phyloP scores from a whole-genome alignment of 2,113 vertebrate species.

The Spea multiplicata region DNA sequence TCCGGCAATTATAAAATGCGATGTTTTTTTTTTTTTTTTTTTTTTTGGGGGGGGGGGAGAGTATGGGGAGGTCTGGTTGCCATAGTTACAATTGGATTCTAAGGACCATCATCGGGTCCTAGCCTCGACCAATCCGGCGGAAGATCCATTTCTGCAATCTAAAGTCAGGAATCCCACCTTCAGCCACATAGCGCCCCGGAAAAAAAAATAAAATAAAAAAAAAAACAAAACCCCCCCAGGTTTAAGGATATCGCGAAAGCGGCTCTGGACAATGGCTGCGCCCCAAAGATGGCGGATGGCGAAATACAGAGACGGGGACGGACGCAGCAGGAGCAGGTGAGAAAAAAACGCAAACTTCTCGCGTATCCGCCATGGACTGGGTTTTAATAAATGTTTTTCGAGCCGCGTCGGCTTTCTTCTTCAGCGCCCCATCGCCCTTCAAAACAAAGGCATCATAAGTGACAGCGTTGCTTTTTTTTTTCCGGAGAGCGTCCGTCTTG shows the following conservation, averaged over 20 bases:
- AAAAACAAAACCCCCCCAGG: too few species aligned
- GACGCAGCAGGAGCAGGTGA: constrained; percentile 83
- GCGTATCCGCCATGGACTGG: constrained; percentile 66
- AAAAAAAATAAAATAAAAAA: constrained; percentile 67
- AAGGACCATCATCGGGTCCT: too few species aligned
- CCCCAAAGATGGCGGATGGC: constrained; percentile 83
- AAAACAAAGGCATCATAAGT: constrained; percentile 64
- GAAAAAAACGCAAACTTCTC: constrained; percentile 72
- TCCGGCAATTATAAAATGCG: constrained; percentile 78
- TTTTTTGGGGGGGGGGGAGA: constrained; percentile 55
- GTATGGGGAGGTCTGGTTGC: constrained; percentile 84
- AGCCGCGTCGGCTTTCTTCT: constrained; percentile 51
- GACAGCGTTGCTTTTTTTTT: constrained; percentile 52
- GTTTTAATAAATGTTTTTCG: constrained; percentile 59
- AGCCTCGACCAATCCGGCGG: too few species aligned
- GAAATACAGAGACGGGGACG: constrained; percentile 63
- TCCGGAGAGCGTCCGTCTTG: constrained; percentile 53
- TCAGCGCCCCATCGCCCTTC: constrained; percentile 55
- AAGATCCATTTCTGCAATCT: constrained; percentile 85
- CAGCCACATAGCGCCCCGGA: constrained; percentile 75
- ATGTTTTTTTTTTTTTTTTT: constrained; percentile 61
- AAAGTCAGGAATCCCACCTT: constrained; percentile 92
- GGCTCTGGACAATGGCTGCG: constrained; percentile 72
- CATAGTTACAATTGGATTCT: constrained; percentile 93
- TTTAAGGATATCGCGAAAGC: constrained; percentile 76